Conservation (phyloP, 1,140 invertebrate species). For the Mamestra configurata region DNA sequence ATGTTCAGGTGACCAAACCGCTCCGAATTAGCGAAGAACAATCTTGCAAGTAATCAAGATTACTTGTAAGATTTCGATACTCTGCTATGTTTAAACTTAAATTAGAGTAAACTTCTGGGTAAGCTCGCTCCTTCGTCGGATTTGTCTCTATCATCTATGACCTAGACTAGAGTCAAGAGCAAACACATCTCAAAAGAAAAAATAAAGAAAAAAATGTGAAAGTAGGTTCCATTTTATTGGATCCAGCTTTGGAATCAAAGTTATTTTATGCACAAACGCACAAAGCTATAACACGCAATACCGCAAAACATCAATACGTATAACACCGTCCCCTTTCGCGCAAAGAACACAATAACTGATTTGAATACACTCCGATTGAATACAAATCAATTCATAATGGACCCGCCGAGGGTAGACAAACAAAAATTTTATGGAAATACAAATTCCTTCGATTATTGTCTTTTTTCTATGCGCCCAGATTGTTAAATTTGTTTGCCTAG, state of each 20-base stretch:
- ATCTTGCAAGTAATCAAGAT: too few relatives aligned
- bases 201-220: too few relatives aligned
- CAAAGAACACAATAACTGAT: conserved; percentile 64
- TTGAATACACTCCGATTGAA: conserved; percentile 61
- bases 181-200: too few relatives aligned
- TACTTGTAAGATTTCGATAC: too few relatives aligned
- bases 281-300: not conserved
- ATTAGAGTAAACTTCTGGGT: too few relatives aligned
- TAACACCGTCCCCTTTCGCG: conserved; percentile 53
- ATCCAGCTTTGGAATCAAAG: not conserved
- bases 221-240: too few relatives aligned
- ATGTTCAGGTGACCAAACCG: too few relatives aligned
- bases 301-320: conserved; percentile 45
- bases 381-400: conserved; percentile 63
- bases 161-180: too few relatives aligned
- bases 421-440: conserved; percentile 57
- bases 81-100: too few relatives aligned
- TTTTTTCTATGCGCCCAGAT: conserved; percentile 48
- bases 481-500: conserved; percentile 50
- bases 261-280: not conserved
- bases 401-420: conserved; percentile 48
- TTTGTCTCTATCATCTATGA: too few relatives aligned
- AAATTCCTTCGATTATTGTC: conserved; percentile 58
- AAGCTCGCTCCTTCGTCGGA: too few relatives aligned
- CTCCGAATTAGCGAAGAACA: too few relatives aligned